Conservation (phyloP, 2,888 invertebrate genomes). For the Dasypolia templi region DNA sequence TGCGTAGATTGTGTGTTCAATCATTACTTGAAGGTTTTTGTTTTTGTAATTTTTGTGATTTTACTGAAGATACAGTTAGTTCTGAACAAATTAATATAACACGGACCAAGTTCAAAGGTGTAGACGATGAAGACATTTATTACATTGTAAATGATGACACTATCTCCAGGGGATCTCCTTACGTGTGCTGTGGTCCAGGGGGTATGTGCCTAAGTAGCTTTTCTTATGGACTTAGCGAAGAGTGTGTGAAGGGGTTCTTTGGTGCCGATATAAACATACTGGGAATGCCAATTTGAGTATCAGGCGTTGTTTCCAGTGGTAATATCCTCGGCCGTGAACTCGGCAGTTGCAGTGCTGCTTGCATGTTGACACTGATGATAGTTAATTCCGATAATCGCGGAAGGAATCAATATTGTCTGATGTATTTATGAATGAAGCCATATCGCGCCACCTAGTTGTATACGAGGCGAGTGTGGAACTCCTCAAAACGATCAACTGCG, state of each 20-base stretch:
- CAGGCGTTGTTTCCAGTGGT: neutral
- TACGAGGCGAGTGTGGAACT: constrained; percentile 41
- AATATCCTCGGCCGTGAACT: neutral
- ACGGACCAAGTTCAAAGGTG: neutral
- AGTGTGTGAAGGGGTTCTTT: neutral
- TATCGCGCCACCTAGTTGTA: neutral
- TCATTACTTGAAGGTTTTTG: no score
- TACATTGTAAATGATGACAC: neutral
- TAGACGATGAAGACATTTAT: neutral
- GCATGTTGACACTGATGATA: neutral
- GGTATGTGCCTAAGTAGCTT: no score
- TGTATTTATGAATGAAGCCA: constrained; percentile 23
- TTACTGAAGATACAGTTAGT: no score
- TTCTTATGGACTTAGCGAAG: neutral
- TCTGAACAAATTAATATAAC: no score
- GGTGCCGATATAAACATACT: neutral
- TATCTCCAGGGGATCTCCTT: neutral
- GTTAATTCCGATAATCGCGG: neutral
- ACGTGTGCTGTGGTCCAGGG: neutral
- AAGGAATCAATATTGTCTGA: constrained; percentile 8
- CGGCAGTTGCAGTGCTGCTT: neutral
- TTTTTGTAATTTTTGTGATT: no score
- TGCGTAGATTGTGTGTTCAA: no score
- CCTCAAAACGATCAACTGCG: constrained; percentile 49
- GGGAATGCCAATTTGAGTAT: neutral